Percentiles rank a stretch among this genome's conserved stretches.
Evolutionary conservation across 2,888 invertebrate species (phyloP).

Genomic region (Meghimatium bilineatum): DNA sequence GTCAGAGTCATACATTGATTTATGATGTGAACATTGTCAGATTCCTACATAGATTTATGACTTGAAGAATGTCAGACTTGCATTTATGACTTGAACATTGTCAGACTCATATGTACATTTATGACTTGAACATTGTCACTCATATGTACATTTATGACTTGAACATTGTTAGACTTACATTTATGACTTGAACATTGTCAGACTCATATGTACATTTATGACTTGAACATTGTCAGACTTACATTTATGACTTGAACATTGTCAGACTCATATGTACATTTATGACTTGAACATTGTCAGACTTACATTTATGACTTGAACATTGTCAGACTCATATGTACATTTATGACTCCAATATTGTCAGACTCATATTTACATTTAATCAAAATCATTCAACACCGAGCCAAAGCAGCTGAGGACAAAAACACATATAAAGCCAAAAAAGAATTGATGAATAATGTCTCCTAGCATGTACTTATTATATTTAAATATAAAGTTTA

Average conservation of each 20-base stretch:
- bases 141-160: not conserved
- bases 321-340: not conserved
- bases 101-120: not conserved
- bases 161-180: too few species aligned
- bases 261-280: not conserved
- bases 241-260: not conserved
- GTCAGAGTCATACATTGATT: too few species aligned
- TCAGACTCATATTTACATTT: not conserved
- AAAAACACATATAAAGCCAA: not conserved
- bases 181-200: too few species aligned
- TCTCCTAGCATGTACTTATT: not conserved
- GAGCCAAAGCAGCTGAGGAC: not conserved
- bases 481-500: not conserved
- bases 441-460: too few species aligned
- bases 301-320: too few species aligned
- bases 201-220: not conserved
- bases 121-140: not conserved
- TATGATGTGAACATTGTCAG: too few species aligned
- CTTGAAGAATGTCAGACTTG: too few species aligned
- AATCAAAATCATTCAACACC: conserved; percentile 14
- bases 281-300: too few species aligned
- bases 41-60: too few species aligned
- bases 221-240: too few species aligned
- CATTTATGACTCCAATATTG: not conserved
- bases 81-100: too few species aligned